Evolutionary conservation across 1,140 invertebrate species (phyloP).

Genomic region (Euborellia annulipes): DNA sequence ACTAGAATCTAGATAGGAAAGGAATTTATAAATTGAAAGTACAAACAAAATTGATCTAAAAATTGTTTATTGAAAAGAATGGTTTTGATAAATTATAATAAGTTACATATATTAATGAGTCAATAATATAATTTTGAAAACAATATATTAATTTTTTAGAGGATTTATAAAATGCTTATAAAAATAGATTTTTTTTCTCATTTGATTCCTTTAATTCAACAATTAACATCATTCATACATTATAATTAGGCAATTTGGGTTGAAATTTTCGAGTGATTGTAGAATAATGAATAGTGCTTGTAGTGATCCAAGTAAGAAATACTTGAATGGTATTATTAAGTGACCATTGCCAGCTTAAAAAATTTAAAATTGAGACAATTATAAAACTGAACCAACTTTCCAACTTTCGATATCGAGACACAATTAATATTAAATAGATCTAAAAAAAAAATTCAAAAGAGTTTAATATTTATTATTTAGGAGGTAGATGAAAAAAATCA

Average conservation of each 20-base stretch:
- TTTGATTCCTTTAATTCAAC: too few relatives aligned
- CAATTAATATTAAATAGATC: background rate
- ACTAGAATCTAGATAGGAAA: too few relatives aligned
- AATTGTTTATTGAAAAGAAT: too few relatives aligned
- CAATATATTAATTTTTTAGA: too few relatives aligned
- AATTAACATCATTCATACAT: slow-evolving; percentile 10
- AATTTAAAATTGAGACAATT: slow-evolving; percentile 7
- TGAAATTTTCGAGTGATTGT: slow-evolving; percentile 9
- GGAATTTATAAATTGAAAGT: too few relatives aligned
- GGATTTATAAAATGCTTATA: too few relatives aligned
- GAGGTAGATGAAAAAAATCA: background rate
- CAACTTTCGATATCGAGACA: background rate
- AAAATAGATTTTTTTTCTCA: too few relatives aligned
- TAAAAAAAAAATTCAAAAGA: slow-evolving; percentile 1
- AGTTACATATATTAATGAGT: too few relatives aligned
- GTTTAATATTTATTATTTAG: background rate
- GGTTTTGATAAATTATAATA: too few relatives aligned
- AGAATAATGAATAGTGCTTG: slow-evolving; percentile 8
- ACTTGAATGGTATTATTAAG: slow-evolving; percentile 9
- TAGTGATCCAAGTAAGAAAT: slow-evolving; percentile 9
- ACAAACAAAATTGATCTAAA: too few relatives aligned
- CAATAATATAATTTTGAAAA: too few relatives aligned
- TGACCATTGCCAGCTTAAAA: slow-evolving; percentile 13
- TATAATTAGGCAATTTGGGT: slow-evolving; percentile 15
- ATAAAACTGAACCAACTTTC: slow-evolving; percentile 12